Percentiles rank a stretch among this genome's conserved stretches.
phyloP scores from a whole-genome alignment of 2,888 invertebrate species.

The Seladonia tumulorum region DNA sequence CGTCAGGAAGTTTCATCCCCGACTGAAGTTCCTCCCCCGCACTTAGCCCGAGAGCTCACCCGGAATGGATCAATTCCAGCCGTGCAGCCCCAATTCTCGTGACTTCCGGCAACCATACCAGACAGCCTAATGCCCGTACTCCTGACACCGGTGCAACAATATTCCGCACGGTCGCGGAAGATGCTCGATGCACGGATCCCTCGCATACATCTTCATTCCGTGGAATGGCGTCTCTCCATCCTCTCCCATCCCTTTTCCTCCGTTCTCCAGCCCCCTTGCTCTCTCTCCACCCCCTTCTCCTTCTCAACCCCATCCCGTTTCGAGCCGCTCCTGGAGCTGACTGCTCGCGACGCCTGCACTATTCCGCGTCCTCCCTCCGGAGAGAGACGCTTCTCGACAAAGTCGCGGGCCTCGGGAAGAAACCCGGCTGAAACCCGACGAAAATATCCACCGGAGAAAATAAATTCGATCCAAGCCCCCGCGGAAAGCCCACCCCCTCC shows the following conservation, averaged over 20 bases:
- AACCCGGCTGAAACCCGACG: slow-evolving; percentile 30
- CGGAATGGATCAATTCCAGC: slow-evolving; percentile 20
- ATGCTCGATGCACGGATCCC: slow-evolving; percentile 63
- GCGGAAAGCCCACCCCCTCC: slow-evolving; percentile 16
- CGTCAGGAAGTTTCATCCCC: background rate
- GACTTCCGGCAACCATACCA: slow-evolving; percentile 20
- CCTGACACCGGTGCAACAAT: slow-evolving; percentile 59
- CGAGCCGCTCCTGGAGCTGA: slow-evolving; percentile 18
- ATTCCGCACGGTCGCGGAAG: slow-evolving; percentile 50
- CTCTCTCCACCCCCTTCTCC: background rate
- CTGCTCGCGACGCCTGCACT: slow-evolving; percentile 38
- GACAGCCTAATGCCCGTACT: slow-evolving; percentile 53
- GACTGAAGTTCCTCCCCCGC: too few species aligned
- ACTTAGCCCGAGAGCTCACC: background rate
- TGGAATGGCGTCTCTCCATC: slow-evolving; percentile 51
- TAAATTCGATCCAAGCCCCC: slow-evolving; percentile 67
- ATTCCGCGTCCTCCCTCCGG: slow-evolving; percentile 40
- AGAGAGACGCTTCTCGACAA: slow-evolving; percentile 18
- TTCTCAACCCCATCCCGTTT: slow-evolving; percentile 1
- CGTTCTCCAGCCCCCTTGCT: background rate
- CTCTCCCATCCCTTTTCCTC: slow-evolving; percentile 4
- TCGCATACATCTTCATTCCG: slow-evolving; percentile 76
- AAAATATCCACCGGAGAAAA: slow-evolving; percentile 65
- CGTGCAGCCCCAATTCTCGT: background rate
- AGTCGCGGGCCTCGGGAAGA: slow-evolving; percentile 40